Base-by-base conservation (phyloP, 2,888 invertebrate species). In the Tachina grossa region DNA sequence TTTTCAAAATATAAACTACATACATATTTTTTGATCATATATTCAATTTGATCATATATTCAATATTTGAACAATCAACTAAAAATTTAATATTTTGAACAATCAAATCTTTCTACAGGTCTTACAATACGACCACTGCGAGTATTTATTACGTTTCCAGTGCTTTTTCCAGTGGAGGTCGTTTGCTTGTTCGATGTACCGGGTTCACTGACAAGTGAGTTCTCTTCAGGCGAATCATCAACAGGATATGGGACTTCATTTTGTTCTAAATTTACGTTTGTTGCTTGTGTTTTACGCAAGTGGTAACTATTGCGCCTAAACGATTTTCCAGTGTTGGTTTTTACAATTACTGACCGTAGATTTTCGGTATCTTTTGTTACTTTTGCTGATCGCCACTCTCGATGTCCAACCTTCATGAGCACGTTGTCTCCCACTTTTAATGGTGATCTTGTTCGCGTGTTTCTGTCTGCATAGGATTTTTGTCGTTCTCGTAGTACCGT, bases 391-490 rank as follows among this genome's bases (percentile, higher is more conserved):
- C 31, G 31, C 31, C 31, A 31, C 31, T 31, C 31, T 31, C 31
- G 31, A n/a, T 57, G 57, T 57, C 57, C 57, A 57, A 57, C 13
- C 57, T 57, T 57, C 57, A 57, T 31, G 31, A 57, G 57, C 53
- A 53, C 53, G 16, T 53, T 53, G 19, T 53, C 53, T 9, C 53
- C 16, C 8, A 53, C 53, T 16, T 53, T n/a, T 16, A 53, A 16
- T 53, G 13, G 55, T 5, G 22, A 55, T 13, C 55, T 22, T 55
- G 22, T 22, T 11, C 55, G 13, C 22, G 11, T 19, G 22, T 22
- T 31, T 55, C 55, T 55, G 55, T 16, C 53, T 22, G 55, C 19
- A 22, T 55, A 22, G 22, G 22, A 10, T 11, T 22, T 55, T 55
- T 22, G 22, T 22, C 11, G 55, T 55, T 31, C 19, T 55, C 13